phyloP scores from a whole-genome alignment of 2,113 vertebrate genomes.

The Centropristis striata region DNA sequence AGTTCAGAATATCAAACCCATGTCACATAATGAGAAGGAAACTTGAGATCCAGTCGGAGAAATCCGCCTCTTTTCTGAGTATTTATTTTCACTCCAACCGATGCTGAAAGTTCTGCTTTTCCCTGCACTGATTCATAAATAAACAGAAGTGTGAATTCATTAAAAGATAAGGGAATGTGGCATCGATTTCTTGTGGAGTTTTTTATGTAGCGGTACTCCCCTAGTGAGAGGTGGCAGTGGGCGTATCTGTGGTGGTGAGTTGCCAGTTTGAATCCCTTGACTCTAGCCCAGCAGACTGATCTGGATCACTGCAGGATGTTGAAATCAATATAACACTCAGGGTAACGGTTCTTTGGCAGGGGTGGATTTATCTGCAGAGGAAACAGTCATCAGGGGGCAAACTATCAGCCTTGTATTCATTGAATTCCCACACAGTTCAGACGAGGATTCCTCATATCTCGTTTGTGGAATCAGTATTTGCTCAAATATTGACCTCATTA shows the following conservation, averaged over 20 bases:
- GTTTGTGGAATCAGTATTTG: neutral
- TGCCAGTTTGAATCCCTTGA: slow-evolving; percentile 31
- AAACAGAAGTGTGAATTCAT: neutral
- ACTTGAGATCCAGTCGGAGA: slow-evolving; percentile 1
- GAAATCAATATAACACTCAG: slow-evolving; percentile 3
- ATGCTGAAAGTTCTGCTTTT: neutral
- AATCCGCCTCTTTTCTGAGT: neutral
- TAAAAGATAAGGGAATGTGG: neutral
- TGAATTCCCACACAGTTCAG: neutral
- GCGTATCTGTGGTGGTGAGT: slow-evolving; percentile 3
- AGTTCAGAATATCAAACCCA: slow-evolving; percentile 16
- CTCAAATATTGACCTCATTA: neutral
- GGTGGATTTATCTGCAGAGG: neutral
- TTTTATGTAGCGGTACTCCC: neutral
- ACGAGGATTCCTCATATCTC: neutral
- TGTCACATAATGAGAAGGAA: slow-evolving; percentile 25
- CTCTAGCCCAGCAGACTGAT: neutral
- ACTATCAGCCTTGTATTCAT: neutral
- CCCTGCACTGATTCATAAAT: slow-evolving; percentile 3
- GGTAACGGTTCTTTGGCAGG: no score
- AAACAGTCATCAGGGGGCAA: neutral
- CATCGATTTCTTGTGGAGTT: slow-evolving; percentile 14
- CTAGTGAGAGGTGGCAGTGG: neutral
- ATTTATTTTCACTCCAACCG: neutral
- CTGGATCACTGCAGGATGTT: neutral